Conservation (phyloP, 2,113 vertebrate species). For the Toxotes jaculatrix region DNA sequence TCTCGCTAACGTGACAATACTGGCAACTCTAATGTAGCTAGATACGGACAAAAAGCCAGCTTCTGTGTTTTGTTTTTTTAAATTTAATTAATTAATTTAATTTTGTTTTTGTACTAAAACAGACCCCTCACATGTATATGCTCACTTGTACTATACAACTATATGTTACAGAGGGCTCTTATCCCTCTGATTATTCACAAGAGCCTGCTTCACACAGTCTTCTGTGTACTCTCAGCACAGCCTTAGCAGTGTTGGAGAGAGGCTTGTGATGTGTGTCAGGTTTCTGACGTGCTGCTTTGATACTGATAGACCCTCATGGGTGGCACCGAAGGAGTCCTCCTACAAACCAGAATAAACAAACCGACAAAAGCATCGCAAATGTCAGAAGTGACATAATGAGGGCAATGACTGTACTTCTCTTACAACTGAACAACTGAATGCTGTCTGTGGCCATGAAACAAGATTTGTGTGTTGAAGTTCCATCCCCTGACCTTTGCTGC, state of each 20-base stretch:
- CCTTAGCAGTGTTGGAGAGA: conserved; percentile 38
- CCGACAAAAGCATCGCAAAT: conserved; percentile 56
- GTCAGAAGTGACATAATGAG: conserved; percentile 81
- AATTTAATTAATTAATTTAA: too few species aligned
- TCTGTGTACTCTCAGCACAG: conserved; percentile 45
- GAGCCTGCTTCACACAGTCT: conserved; percentile 24
- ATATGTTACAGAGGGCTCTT: conserved; percentile 28
- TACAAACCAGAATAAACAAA: conserved; percentile 72
- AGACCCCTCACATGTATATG: neutral
- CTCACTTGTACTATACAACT: conserved; percentile 2
- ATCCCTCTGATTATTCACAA: conserved; percentile 32
- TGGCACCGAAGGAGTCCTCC: conserved; percentile 56
- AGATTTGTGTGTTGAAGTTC: conserved; percentile 12
- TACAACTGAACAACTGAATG: conserved; percentile 35
- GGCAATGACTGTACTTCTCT: conserved; percentile 70
- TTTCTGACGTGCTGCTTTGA: conserved; percentile 72
- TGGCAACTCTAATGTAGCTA: too few species aligned
- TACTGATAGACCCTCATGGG: conserved; percentile 70
- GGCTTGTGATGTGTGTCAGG: conserved; percentile 69
- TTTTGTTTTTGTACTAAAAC: too few species aligned
- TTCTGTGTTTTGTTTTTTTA: neutral
- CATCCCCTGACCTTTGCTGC: conserved; percentile 18
- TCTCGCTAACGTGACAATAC: too few species aligned
- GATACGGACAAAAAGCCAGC: neutral
- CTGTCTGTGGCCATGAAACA: conserved; percentile 27